These are phyloP conservation scores for Brachylomia viminalis DNA, from an alignment of 2,888 invertebrate genomes.

Conservation along the genomic window DNA sequence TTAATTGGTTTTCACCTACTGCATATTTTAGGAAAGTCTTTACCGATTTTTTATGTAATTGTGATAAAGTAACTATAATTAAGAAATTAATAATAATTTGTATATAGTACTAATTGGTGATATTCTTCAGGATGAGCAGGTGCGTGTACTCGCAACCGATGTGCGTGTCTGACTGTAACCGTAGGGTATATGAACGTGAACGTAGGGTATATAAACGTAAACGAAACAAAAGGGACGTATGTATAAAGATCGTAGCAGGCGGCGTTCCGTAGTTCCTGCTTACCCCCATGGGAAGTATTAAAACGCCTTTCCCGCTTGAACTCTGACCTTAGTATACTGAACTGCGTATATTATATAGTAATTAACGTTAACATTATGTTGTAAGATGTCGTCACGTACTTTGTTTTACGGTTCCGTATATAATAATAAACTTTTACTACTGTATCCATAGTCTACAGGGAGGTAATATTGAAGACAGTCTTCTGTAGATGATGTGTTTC, in stretches of 20 bases:
- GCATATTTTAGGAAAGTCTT: too few species aligned
- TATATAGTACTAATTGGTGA: not conserved
- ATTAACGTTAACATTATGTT: constrained; percentile 53
- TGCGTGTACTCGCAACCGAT: not conserved
- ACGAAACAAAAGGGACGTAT: not conserved
- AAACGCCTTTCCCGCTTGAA: constrained; percentile 4
- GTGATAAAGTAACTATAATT: too few species aligned
- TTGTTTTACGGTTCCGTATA: constrained; percentile 48
- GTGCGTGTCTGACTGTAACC: too few species aligned
- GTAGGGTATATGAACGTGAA: not conserved
- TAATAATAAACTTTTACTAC: constrained; percentile 56
- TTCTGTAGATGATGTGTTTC: not conserved
- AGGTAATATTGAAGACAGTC: constrained; percentile 17
- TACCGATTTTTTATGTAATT: too few species aligned
- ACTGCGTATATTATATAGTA: constrained; percentile 38
- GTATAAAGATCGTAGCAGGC: not conserved
- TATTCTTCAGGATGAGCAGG: not conserved
- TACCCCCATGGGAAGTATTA: not conserved
- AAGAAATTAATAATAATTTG: not conserved
- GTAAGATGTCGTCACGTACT: constrained; percentile 40
- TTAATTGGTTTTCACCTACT: not conserved
- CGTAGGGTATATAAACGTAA: not conserved
- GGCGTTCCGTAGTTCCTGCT: not conserved
- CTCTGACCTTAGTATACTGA: constrained; percentile 15
- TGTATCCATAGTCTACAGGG: constrained; percentile 15